Percentiles rank a stretch among this genome's conserved stretches.
Conservation (phyloP, 2,113 vertebrate genomes). For the Ochotona princeps region DNA sequence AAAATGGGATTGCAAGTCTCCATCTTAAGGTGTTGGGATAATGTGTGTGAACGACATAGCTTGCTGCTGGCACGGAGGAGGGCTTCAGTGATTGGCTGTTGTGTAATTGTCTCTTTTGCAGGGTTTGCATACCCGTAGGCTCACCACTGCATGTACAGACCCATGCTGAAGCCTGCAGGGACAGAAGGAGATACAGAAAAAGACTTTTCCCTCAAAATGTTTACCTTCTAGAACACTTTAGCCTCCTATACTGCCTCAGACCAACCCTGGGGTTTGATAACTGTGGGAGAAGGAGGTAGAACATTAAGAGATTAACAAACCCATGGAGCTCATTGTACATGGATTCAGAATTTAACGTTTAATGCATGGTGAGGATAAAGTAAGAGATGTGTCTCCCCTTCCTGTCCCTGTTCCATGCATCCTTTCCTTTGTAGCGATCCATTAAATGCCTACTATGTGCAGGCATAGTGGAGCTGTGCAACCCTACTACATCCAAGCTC, state of each 20-base stretch:
- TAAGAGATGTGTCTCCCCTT: background rate
- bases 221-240: background rate
- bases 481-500: background rate
- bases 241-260: background rate
- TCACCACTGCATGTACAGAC: background rate
- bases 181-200: background rate
- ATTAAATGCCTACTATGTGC: background rate
- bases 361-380: background rate
- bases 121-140: background rate
- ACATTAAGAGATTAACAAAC: background rate
- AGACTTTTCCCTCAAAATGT: background rate
- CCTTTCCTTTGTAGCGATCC: background rate
- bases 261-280: no score
- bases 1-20: background rate
- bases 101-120: background rate
- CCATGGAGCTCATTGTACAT: background rate
- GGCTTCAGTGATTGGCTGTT: background rate
- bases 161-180: background rate
- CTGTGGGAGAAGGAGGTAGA: background rate
- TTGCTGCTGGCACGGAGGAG: background rate
- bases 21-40: background rate
- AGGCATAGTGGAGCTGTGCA: background rate
- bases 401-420: background rate
- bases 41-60: background rate
- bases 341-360: background rate